Percentiles rank a stretch among this genome's conserved stretches.
Conservation (phyloP, 2,888 invertebrate genomes). For the Drosophila kanekoi region DNA sequence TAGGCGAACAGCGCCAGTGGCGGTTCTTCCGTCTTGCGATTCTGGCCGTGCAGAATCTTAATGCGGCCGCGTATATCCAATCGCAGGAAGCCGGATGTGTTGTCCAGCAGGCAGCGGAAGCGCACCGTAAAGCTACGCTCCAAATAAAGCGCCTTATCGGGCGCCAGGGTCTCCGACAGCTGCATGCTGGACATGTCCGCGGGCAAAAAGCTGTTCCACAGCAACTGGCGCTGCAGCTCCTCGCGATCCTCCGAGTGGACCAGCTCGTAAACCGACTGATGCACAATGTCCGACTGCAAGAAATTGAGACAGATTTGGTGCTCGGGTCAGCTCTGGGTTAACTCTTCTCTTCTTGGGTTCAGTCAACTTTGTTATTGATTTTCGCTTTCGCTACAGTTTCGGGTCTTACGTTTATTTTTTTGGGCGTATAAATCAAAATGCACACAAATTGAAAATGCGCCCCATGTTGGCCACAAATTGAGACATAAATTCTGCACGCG, state of each 20-base stretch:
- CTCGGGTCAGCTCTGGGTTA: slow-evolving; percentile 2
- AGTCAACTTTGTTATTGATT: slow-evolving; percentile 70
- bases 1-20: slow-evolving; percentile 98
- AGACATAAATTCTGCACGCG: slow-evolving; percentile 84
- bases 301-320: background rate
- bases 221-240: slow-evolving; percentile 96
- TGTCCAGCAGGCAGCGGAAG: slow-evolving; percentile 99
- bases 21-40: slow-evolving; percentile 96
- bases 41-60: slow-evolving; percentile 98
- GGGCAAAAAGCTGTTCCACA: slow-evolving; percentile 97
- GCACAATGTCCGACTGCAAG: slow-evolving; percentile 99
- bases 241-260: slow-evolving; percentile 99
- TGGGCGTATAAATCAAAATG: slow-evolving; percentile 80
- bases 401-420: slow-evolving; percentile 40
- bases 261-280: slow-evolving; percentile 99
- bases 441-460: slow-evolving; percentile 82
- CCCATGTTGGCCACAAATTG: slow-evolving; percentile 82
- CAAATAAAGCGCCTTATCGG: slow-evolving; percentile 94
- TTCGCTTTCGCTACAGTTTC: slow-evolving; percentile 51
- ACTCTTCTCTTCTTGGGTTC: slow-evolving; percentile 37
- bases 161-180: slow-evolving; percentile 94
- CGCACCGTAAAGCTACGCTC: slow-evolving; percentile 99
- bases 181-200: slow-evolving; percentile 87
- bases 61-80: slow-evolving; percentile 99
- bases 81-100: slow-evolving; percentile 99